Conservation (phyloP, 2,888 invertebrate genomes). For the Branchellion lobata region DNA sequence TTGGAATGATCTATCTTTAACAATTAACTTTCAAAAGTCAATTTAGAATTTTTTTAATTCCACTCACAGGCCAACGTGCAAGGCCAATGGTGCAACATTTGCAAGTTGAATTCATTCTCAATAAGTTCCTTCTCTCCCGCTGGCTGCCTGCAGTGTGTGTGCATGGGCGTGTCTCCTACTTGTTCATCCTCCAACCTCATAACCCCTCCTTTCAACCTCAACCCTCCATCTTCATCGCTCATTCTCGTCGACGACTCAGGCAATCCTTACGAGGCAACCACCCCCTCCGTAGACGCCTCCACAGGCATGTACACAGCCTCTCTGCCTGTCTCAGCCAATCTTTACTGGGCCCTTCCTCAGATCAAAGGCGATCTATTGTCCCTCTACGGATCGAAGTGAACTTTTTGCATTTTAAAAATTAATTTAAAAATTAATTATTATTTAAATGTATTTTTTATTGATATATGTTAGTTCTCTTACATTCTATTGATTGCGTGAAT, state of each 20-base stretch:
- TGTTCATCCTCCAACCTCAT: constrained; percentile 48
- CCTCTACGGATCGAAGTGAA: constrained; percentile 49
- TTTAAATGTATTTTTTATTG: too few relatives aligned
- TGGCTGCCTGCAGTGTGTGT: constrained; percentile 53
- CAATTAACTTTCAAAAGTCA: too few relatives aligned
- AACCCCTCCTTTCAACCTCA: not conserved
- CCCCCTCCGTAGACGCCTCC: not conserved
- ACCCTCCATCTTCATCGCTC: constrained; percentile 12
- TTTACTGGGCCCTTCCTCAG: constrained; percentile 45
- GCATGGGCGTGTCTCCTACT: constrained; percentile 52
- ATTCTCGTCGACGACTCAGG: constrained; percentile 17
- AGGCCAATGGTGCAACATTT: constrained; percentile 50
- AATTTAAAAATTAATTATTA: too few relatives aligned
- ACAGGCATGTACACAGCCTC: constrained; percentile 38
- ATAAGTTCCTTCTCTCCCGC: constrained; percentile 42
- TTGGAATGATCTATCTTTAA: not conserved
- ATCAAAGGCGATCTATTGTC: constrained; percentile 50
- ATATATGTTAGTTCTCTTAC: too few relatives aligned
- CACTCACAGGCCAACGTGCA: constrained; percentile 49
- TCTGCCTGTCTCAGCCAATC: constrained; percentile 27
- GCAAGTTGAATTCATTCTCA: constrained; percentile 50
- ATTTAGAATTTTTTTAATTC: too few relatives aligned
- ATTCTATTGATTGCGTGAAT: too few relatives aligned
- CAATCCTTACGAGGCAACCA: not conserved
- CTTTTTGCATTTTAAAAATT: too few relatives aligned